These are phyloP conservation scores for Alosa alosa DNA, from an alignment of 2,113 vertebrate genomes.

Conservation along the genomic window DNA sequence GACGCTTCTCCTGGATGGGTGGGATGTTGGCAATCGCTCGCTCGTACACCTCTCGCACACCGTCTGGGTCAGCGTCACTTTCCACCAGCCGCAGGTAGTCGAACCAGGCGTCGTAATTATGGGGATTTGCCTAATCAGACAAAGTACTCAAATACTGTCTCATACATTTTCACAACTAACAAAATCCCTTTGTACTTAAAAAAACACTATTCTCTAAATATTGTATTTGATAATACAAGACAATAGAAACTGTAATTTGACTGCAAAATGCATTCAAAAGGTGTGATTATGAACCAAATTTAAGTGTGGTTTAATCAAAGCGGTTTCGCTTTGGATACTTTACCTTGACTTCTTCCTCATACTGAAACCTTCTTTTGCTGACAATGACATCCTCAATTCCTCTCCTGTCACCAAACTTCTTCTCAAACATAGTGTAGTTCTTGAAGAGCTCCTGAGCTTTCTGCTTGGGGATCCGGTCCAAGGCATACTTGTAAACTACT, in stretches of 20 bases:
- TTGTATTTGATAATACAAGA: too few relatives aligned
- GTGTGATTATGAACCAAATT: background rate
- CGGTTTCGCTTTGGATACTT: background rate
- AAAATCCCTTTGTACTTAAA: background rate
- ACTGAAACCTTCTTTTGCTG: conserved; percentile 94
- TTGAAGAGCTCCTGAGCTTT: conserved; percentile 96
- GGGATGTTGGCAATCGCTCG: conserved; percentile 92
- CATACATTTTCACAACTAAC: background rate
- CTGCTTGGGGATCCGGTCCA: conserved; percentile 93
- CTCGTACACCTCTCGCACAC: conserved; percentile 91
- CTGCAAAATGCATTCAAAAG: background rate
- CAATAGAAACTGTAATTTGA: too few relatives aligned
- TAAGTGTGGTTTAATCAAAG: background rate
- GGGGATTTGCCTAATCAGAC: conserved; percentile 83
- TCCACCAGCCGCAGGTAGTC: conserved; percentile 94
- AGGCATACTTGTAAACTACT: conserved; percentile 93
- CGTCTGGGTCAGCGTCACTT: conserved; percentile 83
- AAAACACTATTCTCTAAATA: background rate
- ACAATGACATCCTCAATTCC: conserved; percentile 98
- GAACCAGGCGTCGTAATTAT: conserved; percentile 97
- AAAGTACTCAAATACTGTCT: background rate
- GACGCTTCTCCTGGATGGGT: conserved; percentile 91
- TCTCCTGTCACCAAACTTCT: conserved; percentile 93
- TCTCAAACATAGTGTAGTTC: conserved; percentile 97
- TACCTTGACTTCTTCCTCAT: conserved; percentile 98